Evolutionary conservation across 2,113 vertebrate genomes (phyloP).

Genomic region (Scophthalmus maximus): DNA sequence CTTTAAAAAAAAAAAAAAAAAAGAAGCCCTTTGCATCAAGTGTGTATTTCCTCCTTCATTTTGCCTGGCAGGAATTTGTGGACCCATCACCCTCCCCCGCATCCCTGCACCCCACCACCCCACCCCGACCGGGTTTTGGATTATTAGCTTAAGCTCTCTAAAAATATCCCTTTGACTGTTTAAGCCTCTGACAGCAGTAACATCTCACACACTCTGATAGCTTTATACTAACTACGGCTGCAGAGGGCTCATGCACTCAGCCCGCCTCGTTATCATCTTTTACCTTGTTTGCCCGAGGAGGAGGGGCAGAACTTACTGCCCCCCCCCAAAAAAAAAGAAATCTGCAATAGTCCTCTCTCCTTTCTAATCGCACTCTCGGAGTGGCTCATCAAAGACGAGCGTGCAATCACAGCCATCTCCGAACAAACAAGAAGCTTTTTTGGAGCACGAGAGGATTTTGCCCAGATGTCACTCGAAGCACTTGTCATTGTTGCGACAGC

Average conservation of each 20-base stretch:
- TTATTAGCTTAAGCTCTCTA: slow-evolving; percentile 83
- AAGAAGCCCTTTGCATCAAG: slow-evolving; percentile 61
- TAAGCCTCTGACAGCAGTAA: slow-evolving; percentile 79
- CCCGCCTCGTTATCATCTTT: slow-evolving; percentile 74
- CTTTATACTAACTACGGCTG: slow-evolving; percentile 72
- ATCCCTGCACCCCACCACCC: background rate
- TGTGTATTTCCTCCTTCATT: slow-evolving; percentile 65
- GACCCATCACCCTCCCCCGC: slow-evolving; percentile 35
- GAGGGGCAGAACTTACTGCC: slow-evolving; percentile 41
- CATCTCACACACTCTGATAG: slow-evolving; percentile 79
- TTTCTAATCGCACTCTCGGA: slow-evolving; percentile 32
- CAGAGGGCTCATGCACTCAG: slow-evolving; percentile 61
- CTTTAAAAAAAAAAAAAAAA: slow-evolving; percentile 56
- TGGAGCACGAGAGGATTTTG: slow-evolving; percentile 55
- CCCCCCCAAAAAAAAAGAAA: slow-evolving; percentile 8
- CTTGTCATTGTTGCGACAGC: slow-evolving; percentile 77
- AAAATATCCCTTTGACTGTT: slow-evolving; percentile 82
- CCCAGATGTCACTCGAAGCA: slow-evolving; percentile 76
- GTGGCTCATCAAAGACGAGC: slow-evolving; percentile 64
- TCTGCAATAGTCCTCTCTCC: slow-evolving; percentile 41
- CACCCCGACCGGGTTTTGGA: slow-evolving; percentile 67
- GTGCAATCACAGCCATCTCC: slow-evolving; percentile 64
- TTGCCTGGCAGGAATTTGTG: slow-evolving; percentile 70
- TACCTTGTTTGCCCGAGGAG: slow-evolving; percentile 66
- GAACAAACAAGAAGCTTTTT: slow-evolving; percentile 67